Percentiles rank a stretch among this genome's conserved stretches.
Conservation (phyloP, 2,113 vertebrate species). For the Cervus canadensis region DNA sequence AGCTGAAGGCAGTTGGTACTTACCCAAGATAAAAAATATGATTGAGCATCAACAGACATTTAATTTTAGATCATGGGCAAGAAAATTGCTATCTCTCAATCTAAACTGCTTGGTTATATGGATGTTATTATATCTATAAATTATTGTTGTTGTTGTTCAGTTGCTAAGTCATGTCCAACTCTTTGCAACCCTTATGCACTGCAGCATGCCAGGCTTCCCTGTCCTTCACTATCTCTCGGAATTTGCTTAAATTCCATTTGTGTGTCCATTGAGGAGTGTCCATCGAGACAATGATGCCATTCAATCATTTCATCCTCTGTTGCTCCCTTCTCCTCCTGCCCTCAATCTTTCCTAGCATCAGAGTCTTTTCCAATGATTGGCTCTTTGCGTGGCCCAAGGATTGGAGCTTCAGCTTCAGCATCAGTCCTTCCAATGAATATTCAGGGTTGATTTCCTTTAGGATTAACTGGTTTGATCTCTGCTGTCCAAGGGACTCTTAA, state of each 20-base stretch:
- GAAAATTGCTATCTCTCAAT: background rate
- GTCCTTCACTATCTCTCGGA: background rate
- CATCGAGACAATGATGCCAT: background rate
- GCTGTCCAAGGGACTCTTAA: background rate
- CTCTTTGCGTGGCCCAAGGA: background rate
- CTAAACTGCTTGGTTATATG: background rate
- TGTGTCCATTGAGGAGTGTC: background rate
- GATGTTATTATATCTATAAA: background rate
- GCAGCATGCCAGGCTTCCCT: background rate
- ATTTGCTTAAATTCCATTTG: background rate
- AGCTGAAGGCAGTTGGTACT: background rate
- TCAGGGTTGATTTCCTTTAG: background rate
- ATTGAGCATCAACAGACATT: background rate
- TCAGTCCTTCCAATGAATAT: background rate
- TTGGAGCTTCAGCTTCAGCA: background rate
- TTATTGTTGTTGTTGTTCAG: background rate
- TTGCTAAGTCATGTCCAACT: background rate
- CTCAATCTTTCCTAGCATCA: background rate
- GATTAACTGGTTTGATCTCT: background rate
- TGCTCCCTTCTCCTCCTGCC: background rate
- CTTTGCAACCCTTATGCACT: background rate
- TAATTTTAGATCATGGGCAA: background rate
- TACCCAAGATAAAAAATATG: background rate
- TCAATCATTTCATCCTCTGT: background rate
- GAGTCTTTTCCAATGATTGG: background rate